phyloP scores from a whole-genome alignment of 2,113 vertebrate species.

The Chaetodon trifascialis region DNA sequence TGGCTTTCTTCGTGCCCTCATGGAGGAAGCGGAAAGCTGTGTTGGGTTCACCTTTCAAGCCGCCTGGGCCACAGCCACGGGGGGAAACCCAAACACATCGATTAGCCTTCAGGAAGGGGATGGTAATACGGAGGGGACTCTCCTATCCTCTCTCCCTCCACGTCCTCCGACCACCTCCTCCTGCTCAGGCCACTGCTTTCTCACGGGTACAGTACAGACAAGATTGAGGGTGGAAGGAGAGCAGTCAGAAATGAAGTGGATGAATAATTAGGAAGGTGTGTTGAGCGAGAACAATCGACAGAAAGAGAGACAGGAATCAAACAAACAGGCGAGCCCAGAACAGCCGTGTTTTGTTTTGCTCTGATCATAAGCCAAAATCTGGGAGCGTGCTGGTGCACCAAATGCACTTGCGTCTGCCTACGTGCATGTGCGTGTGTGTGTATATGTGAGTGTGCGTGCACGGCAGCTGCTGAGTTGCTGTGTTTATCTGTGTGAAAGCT shows the following conservation, averaged over 20 bases:
- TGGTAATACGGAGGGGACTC: too few relatives aligned
- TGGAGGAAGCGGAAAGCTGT: conserved; percentile 43
- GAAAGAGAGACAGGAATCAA: conserved; percentile 61
- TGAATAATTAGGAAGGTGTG: conserved; percentile 45
- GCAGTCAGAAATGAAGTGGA: conserved; percentile 27
- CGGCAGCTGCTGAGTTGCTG: conserved; percentile 60
- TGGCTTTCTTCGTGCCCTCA: conserved; percentile 45
- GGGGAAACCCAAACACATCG: conserved; percentile 71
- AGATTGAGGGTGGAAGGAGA: conserved; percentile 24
- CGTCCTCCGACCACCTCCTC: conserved; percentile 35
- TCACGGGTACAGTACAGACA: conserved; percentile 30
- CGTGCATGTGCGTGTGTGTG: conserved; percentile 16
- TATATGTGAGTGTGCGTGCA: conserved; percentile 11
- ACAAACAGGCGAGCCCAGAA: conserved; percentile 58
- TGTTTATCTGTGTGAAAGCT: conserved; percentile 74
- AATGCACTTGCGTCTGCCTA: conserved; percentile 12
- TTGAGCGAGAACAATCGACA: conserved; percentile 55
- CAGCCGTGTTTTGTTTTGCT: conserved; percentile 69
- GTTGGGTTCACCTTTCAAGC: conserved; percentile 44
- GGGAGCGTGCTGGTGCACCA: conserved; percentile 33
- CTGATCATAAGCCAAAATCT: conserved; percentile 74
- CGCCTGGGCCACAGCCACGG: conserved; percentile 48
- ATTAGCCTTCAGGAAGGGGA: conserved; percentile 56
- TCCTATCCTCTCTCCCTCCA: conserved; percentile 11
- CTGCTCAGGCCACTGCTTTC: conserved; percentile 43